These are phyloP conservation scores for Pontoporia blainvillei DNA, from an alignment of 2,113 vertebrate genomes.

Conservation along the genomic window DNA sequence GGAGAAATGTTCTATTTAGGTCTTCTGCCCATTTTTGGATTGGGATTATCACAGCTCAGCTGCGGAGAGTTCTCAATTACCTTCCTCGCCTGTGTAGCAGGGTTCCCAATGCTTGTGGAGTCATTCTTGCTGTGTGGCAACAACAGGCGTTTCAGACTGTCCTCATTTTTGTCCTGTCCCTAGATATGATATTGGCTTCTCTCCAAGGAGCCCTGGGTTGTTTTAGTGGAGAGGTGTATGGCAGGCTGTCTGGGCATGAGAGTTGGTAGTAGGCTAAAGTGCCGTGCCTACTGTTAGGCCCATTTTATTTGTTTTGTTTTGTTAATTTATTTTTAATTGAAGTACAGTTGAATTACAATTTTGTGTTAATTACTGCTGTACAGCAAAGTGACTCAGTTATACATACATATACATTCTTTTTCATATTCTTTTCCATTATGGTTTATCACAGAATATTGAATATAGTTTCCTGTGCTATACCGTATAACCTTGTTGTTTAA, in stretches of 20 bases:
- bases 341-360: neutral
- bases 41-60: neutral
- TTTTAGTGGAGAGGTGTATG: neutral
- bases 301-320: neutral
- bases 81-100: neutral
- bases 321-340: neutral
- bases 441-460: neutral
- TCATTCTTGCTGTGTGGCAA: neutral
- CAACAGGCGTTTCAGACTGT: neutral
- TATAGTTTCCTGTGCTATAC: neutral
- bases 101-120: neutral
- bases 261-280: neutral
- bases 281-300: neutral
- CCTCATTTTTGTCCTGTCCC: neutral
- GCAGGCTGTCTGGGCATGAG: neutral
- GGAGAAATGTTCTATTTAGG: too few species aligned
- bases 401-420: neutral
- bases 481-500: neutral
- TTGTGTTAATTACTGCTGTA: neutral
- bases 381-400: neutral
- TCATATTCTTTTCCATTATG: neutral
- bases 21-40: too few species aligned
- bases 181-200: neutral
- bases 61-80: neutral
- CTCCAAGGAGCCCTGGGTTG: neutral